Conservation (phyloP, 2,888 invertebrate genomes). For the Tinea pellionella region DNA sequence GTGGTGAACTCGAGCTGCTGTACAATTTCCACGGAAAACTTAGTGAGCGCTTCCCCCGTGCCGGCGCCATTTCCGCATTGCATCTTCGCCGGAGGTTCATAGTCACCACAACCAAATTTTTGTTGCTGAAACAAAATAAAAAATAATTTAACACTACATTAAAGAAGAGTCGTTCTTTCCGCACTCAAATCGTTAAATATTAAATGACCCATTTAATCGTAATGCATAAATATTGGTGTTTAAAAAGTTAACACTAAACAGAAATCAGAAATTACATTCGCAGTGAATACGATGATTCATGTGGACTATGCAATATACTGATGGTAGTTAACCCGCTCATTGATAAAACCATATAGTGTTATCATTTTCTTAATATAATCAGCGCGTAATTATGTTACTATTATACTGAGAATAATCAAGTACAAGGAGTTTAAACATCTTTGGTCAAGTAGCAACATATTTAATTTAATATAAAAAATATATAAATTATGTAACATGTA, state of each 20-base stretch:
- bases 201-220: neutral
- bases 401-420: neutral
- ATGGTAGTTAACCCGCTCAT: neutral
- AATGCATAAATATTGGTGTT: neutral
- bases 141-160: conserved; percentile 21
- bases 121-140: conserved; percentile 76
- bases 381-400: neutral
- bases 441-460: neutral
- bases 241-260: neutral
- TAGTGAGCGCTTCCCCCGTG: conserved; percentile 68
- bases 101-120: conserved; percentile 80
- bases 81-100: conserved; percentile 82
- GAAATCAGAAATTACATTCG: neutral
- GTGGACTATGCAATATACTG: neutral
- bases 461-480: neutral
- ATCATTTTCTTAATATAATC: neutral
- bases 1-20: conserved; percentile 92
- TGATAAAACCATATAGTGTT: neutral
- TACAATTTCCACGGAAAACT: conserved; percentile 93
- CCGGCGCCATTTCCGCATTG: conserved; percentile 62
- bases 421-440: no score
- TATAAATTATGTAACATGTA: no score
- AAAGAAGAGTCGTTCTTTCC: conserved; percentile 17
- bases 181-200: neutral
- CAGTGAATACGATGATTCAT: neutral